Conservation (phyloP, 2,888 invertebrate genomes). For the Microctonus hyperodae region DNA sequence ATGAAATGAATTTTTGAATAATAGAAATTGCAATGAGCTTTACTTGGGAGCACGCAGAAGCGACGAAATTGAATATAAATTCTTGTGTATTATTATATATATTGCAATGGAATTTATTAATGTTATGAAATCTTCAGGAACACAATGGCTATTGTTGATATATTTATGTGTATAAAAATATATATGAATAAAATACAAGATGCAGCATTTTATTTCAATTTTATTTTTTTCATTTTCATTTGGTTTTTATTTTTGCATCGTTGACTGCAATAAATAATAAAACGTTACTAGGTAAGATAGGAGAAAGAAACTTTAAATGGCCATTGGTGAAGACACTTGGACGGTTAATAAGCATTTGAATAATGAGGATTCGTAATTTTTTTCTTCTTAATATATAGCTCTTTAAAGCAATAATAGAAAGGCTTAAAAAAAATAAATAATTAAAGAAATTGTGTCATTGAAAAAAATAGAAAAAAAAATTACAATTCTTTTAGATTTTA, state of each 20-base stretch:
- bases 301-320: neutral
- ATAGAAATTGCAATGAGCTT: neutral
- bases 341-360: slow-evolving; percentile 34
- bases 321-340: slow-evolving; percentile 10
- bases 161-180: no score
- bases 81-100: no score
- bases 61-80: neutral
- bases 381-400: slow-evolving; percentile 5
- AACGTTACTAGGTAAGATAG: neutral
- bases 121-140: neutral
- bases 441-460: slow-evolving; percentile 16
- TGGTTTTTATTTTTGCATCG: slow-evolving; percentile 3
- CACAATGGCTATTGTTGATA: slow-evolving; percentile 1
- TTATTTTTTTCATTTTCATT: no score
- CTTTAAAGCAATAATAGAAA: neutral
- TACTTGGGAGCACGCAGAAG: neutral
- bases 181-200: neutral
- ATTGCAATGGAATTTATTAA: neutral
- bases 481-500: no score
- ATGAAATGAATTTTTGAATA: neutral
- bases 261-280: neutral
- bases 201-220: no score
- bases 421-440: neutral
- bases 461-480: no score
- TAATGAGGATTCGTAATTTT: slow-evolving; percentile 38